These are phyloP conservation scores for Drosophila lacteicornis DNA, from an alignment of 1,140 invertebrate species.

Conservation along the genomic window DNA sequence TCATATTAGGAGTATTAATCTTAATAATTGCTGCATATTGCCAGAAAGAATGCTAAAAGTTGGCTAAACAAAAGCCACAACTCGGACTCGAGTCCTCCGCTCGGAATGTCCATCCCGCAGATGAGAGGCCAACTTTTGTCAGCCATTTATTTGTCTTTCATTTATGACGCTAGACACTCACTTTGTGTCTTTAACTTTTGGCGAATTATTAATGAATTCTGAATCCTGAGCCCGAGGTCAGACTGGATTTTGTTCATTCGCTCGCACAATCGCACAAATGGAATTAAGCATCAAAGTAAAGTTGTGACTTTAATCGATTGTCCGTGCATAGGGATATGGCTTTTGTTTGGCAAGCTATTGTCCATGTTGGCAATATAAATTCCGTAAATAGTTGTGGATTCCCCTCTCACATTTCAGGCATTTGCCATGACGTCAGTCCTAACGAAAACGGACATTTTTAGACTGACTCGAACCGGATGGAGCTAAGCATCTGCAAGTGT, in stretches of 20 bases:
- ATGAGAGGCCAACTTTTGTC: conserved; percentile 21
- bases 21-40: conserved; percentile 75
- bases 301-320: conserved; percentile 29
- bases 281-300: conserved; percentile 36
- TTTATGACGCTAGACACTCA: conserved; percentile 24
- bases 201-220: conserved; percentile 39
- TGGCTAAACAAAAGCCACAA: conserved; percentile 53
- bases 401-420: conserved; percentile 8
- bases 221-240: conserved; percentile 1
- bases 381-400: conserved; percentile 5
- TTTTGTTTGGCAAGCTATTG: conserved; percentile 4
- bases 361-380: conserved; percentile 7
- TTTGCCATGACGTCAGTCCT: conserved; percentile 29
- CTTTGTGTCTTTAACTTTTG: conserved; percentile 37
- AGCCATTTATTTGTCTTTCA: conserved; percentile 45
- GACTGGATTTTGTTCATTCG: neutral
- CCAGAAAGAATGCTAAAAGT: conserved; percentile 62
- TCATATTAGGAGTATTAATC: conserved; percentile 74
- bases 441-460: conserved; percentile 51
- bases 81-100: conserved; percentile 7
- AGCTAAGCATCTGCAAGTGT: conserved; percentile 9
- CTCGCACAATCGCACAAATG: conserved; percentile 27
- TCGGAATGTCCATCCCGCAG: conserved; percentile 33
- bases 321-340: neutral
- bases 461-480: no score